Conservation (phyloP, 2,797 vertebrate species). For the Staurois parvus region DNA sequence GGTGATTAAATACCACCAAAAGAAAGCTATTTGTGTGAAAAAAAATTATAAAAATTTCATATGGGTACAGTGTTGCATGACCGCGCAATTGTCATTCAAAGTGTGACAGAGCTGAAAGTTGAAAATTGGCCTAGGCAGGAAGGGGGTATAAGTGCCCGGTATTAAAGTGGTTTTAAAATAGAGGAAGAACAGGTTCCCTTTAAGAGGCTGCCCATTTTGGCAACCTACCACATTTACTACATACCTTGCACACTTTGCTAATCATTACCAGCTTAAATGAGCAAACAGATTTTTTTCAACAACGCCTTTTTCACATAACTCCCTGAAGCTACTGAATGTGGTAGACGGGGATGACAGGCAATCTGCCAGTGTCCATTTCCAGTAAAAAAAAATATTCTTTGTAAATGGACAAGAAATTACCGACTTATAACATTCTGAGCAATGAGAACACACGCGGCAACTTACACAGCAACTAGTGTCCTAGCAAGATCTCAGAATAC, state of each 20-base stretch:
- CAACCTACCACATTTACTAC: neutral
- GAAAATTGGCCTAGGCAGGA: too few relatives aligned
- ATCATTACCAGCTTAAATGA: constrained; percentile 2
- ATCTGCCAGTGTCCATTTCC: neutral
- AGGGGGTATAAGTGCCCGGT: too few relatives aligned
- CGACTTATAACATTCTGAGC: constrained; percentile 26
- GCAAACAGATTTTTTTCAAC: neutral
- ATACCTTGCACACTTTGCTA: constrained; percentile 29
- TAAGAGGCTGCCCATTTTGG: neutral
- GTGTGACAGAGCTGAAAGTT: too few relatives aligned
- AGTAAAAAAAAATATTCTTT: neutral
- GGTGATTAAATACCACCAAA: too few relatives aligned
- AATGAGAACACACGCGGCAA: neutral
- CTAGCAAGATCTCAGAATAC: neutral
- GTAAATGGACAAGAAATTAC: constrained; percentile 5
- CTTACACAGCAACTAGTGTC: neutral
- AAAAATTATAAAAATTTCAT: too few relatives aligned
- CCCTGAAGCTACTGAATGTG: neutral
- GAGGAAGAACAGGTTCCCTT: too few relatives aligned
- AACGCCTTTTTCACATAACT: constrained; percentile 24
- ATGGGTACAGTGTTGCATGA: too few relatives aligned
- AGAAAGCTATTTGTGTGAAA: too few relatives aligned
- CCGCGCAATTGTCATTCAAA: too few relatives aligned
- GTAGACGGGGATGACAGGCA: constrained; percentile 28
- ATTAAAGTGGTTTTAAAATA: too few relatives aligned